Evolutionary conservation across 2,888 invertebrate genomes (phyloP), one percentile per base, ranked within the genome.

Genomic region (Hypselothyrea guttata): DNA sequence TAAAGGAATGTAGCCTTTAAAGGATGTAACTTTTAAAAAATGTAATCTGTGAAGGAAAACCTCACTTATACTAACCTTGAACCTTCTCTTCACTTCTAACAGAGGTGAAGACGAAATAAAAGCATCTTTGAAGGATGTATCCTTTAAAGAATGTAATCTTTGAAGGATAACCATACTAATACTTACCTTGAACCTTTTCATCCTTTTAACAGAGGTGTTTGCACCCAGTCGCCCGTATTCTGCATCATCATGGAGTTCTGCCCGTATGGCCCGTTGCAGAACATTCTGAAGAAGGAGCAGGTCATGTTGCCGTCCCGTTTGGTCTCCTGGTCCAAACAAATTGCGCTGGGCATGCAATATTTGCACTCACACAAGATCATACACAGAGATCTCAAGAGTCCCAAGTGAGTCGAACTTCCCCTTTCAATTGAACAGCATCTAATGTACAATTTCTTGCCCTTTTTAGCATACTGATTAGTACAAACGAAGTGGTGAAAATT

Each of bases 241-340:
- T 97, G 97, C 89, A 96, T 99, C 72, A 94, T 99, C 52, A 99
- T 99, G 99, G 99, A 99, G 89, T 99, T 94, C 90, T 99, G 99
- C 89, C 96, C 97, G 1, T 95, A 96, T 85, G 99, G 99, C 1
- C 96, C 98, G 15, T 91, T 99, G 37, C 98, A 96, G 90, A 96
- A 98, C 88, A 93, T 98, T 85, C 92, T 99, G 51, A 93, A 93
- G 75, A 94, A 95, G 75, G 96, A 96, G 27, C 94, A 95, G 78
- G 93, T 94, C 73, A 94, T 98, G 77, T 93, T 96, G 45, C 97
- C 97, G n/a, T 92, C 92, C 46, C 93, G 96, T 86, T 93, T 98
- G 53, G 93, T 97, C 37, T 94, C 95, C 64, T 99, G 99, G 98
- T 94, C 97, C 33, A 96, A 95, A 87, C 97, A 98, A 90, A 98